Conservation (phyloP, 2,113 vertebrate species). For the Hydrolagus affinis region DNA sequence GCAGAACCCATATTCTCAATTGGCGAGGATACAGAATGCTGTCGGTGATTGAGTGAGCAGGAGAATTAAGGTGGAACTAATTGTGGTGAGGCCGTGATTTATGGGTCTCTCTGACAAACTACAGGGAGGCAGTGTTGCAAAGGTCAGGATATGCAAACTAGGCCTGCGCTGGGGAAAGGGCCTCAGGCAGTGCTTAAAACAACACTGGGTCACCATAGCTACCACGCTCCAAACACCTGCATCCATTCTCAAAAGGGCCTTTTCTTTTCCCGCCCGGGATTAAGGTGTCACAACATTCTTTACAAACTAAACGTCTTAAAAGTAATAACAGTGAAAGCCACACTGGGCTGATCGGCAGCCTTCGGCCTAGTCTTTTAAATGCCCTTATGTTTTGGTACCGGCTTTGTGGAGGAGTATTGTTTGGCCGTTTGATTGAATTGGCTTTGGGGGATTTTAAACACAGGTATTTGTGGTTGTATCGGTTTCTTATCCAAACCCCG, state of each 20-base stretch:
- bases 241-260: neutral
- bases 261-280: neutral
- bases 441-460: neutral
- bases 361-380: no score
- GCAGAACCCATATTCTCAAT: no score
- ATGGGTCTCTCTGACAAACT: neutral
- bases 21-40: no score
- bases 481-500: neutral
- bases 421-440: neutral
- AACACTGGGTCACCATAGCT: neutral
- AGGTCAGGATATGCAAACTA: neutral
- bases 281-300: no score
- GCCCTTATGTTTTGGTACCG: no score
- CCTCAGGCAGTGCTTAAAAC: neutral
- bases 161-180: neutral
- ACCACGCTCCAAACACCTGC: neutral
- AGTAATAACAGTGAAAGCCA: no score
- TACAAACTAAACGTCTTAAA: no score
- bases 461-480: neutral
- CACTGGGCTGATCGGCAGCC: no score
- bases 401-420: no score
- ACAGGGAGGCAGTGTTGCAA: neutral
- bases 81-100: neutral
- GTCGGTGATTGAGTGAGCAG: no score
- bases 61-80: no score